Evolutionary conservation across 2,888 invertebrate genomes (phyloP).

Genomic region (Molanna angustata): DNA sequence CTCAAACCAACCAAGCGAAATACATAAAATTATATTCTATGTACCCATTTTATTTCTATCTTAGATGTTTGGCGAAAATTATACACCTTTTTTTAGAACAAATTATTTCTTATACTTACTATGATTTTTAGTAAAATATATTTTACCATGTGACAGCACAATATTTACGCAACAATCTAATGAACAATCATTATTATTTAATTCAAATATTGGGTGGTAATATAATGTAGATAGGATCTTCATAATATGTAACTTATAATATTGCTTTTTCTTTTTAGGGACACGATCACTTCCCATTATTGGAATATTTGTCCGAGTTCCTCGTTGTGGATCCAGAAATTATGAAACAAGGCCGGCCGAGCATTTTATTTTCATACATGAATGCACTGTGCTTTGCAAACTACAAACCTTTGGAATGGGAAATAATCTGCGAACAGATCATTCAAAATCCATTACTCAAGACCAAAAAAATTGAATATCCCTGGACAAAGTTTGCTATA

Average conservation of each 20-base stretch:
- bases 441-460: constrained; percentile 44
- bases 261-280: constrained; percentile 41
- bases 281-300: constrained; percentile 56
- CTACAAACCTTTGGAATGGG: constrained; percentile 60
- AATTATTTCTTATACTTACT: no score
- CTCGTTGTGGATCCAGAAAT: constrained; percentile 45
- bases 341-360: constrained; percentile 44
- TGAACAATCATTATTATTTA: no score
- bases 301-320: constrained; percentile 57
- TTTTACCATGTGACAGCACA: no score
- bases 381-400: constrained; percentile 58
- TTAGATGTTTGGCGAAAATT: no score
- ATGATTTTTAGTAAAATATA: no score
- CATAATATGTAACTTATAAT: neutral
- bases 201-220: neutral
- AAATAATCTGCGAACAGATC: constrained; percentile 46
- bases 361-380: constrained; percentile 50
- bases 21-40: no score
- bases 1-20: no score
- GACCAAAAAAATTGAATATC: constrained; percentile 43
- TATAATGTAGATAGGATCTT: neutral
- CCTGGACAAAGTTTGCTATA: constrained; percentile 55
- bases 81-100: no score
- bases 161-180: no score
- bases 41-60: no score